Base-by-base conservation (phyloP, 2,888 invertebrate genomes). In the Brachycybe producta region DNA sequence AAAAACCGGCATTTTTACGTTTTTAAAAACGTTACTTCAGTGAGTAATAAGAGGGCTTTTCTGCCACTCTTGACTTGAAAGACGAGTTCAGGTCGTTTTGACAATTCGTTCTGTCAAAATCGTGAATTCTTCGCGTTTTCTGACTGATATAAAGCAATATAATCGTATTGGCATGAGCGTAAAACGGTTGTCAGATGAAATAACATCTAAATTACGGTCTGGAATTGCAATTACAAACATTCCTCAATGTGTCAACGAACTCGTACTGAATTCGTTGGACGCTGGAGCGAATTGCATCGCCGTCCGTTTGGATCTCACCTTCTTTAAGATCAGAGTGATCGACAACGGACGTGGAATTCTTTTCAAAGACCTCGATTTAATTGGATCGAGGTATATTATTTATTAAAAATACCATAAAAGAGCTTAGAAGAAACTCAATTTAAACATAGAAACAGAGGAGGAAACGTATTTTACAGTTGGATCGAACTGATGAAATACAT, bases 331-430 rank as follows among this genome's bases (percentile, higher is more conserved):
- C 56, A 81, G 82, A 73, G 79, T 85, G 5, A 72, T 84, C 34
- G 86, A 86, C 62, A 83, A 85, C 70, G 85, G 85, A 2, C 58
- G 56, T 57, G 86, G 86, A 2, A 75, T 86, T 27, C 58, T 66
- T 2, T 65, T 68, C 57, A 60, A 66, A 24, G 74, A 79, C 61
- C 69, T 84, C 53, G 61, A 70, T 41, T 55, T 67, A 23, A 61
- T 82, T 42, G 84, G 80, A 13, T 65, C 70, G 56, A 74, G 72
- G 72, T 72, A 57, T 38, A 42, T 40, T 38, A 13, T 15, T 8
- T 21, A 13, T n/a, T 5, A 28, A 11, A 4, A 21, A 27, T 40
- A 19, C 23, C 21, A 5, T 19, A 40, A 40, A 40, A 7, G 23
- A 19, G n/a, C 13, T 21, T 17, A 8, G 7, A n/a, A 17, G 7